Evolutionary conservation across 2,113 vertebrate genomes (phyloP), one percentile per base, ranked within the genome.

Genomic region (Mungos mungo): DNA sequence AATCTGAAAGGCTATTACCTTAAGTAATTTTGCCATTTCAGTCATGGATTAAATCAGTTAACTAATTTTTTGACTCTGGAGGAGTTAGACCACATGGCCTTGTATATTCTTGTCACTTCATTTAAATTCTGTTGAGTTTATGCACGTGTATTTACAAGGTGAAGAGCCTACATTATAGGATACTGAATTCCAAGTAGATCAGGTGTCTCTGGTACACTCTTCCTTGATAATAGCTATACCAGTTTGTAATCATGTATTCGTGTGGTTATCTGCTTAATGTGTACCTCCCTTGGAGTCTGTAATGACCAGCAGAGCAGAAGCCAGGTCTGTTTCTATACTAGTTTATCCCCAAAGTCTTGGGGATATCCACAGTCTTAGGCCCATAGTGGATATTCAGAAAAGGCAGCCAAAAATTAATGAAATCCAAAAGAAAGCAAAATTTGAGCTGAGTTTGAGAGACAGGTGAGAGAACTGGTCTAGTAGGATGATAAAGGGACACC

Each of bases 21-120:
- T 89, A 77, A 93, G 10, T 81, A 81, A 82, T 77, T 91, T 80
- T 96, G 25, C 25, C 14, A 63, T 66, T 96, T 96, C 72, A 63
- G 14, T 68, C 76, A 69, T 15, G 16, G 38, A 81, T 79, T 93
- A 71, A 85, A 85, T 93, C 86, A 83, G 84, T 74, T 79, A 69
- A 96, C 45, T 83, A 41, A 97, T 60, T 66, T 86, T 86, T 60
- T 87, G 19, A 87, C 10, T 80, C 18, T 9, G 50, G 33, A 90
- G 50, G 76, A 86, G 77, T 91, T 50, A 14, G 29, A 92, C 31
- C 38, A 74, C 0, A 0, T 35, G 68, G 19, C 0, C 47, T 83
- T 95, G 96, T 95, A 57, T 25, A 66, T 87, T 72, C 23, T 29
- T 60, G 14, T 57, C 5, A 19, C 9, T 90, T 33, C 52, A 50